phyloP scores from a whole-genome alignment of 2,797 vertebrate genomes.

The Staurois parvus region DNA sequence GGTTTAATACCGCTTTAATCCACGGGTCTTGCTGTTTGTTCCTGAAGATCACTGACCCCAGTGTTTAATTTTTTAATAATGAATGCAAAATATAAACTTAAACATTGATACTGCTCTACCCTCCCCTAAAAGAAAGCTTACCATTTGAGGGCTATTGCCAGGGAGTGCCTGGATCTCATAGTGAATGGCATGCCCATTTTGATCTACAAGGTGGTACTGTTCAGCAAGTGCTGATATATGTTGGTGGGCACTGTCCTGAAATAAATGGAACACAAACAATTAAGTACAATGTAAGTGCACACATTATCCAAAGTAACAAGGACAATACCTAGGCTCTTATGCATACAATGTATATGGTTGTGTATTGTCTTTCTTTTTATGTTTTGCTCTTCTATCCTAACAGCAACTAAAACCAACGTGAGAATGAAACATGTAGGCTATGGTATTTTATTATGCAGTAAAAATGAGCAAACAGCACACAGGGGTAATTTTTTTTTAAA shows the following conservation, averaged over 20 bases:
- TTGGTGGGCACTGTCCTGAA: constrained; percentile 42
- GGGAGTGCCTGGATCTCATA: constrained; percentile 75
- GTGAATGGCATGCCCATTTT: constrained; percentile 72
- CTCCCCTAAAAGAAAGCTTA: constrained; percentile 66
- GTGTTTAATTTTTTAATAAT: no score
- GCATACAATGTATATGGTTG: background rate
- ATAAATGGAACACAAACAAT: background rate
- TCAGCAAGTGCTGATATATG: constrained; percentile 65
- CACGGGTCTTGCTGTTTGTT: no score
- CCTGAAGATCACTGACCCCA: no score
- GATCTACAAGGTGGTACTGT: constrained; percentile 72
- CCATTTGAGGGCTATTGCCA: constrained; percentile 72
- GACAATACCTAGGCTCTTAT: background rate
- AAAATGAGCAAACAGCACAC: no score
- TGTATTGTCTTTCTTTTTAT: background rate
- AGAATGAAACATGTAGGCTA: no score
- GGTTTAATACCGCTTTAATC: no score
- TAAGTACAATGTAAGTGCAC: background rate
- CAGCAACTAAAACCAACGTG: no score
- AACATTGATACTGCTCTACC: no score
- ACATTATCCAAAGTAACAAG: background rate
- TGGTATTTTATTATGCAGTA: no score
- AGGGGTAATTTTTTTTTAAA: no score
- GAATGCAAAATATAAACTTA: no score
- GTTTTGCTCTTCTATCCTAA: no score